Base-by-base conservation (phyloP, 2,113 vertebrate species). In the Antennarius striatus region DNA sequence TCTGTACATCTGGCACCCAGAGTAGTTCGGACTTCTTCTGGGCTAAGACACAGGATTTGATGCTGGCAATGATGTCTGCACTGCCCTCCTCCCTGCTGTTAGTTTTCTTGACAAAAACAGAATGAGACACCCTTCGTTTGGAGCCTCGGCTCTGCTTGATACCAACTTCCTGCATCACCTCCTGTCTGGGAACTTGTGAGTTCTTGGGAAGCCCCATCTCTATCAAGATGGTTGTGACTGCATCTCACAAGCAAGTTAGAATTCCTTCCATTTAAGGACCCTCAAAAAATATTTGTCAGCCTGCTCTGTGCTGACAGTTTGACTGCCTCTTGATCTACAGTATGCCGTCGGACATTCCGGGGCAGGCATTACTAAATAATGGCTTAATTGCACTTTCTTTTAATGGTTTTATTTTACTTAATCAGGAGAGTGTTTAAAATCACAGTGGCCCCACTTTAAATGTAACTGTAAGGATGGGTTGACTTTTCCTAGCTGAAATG, bases 1-100 rank as follows among this genome's bases (percentile, higher is more conserved):
- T 73, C 78, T 77, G 62, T 64, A 65, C 72, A 71, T 71, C 72
- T 81, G 80, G 80, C 73, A 64, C 39, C 53, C 2, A 36, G 16
- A 29, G 52, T 28, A 22, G 43, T 48, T 61, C 58, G 7, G 57
- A 29, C 71, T 66, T 75, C 52, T 72, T 51, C 47, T 40, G 10
- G 17, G 60, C 58, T 63, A 63, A 73, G 46, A 65, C 47, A 22
- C 22, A 55, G 47, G 47, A 43, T 40, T 46, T 43, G 52, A 50
- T 53, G 40, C 63, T 73, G 76, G 68, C 68, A 62, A 36, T 29
- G 7, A 67, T 0, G 0, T 58, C 65, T 65, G 47, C 50, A 61
- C 15, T 40, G 17, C 32, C 45, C 55, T 62, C 14, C 22, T 52
- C 43, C 61, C 61, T 45, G 12, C 16, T 29, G 69, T 61, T 50